These are phyloP conservation scores for Nemotelus pantherinus DNA, from an alignment of 2,888 invertebrate species.

Conservation along the genomic window DNA sequence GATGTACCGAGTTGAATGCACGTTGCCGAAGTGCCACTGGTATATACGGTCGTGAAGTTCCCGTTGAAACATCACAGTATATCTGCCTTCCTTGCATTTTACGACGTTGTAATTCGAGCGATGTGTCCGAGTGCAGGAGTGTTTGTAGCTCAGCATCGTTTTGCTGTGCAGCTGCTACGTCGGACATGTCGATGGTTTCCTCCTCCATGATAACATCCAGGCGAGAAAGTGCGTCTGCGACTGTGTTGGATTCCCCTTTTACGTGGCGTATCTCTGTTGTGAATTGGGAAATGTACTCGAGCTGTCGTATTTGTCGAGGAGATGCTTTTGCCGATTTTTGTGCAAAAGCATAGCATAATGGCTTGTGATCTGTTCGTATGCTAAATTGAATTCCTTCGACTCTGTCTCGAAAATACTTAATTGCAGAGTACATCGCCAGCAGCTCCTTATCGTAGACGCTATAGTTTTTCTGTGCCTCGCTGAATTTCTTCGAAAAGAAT, in stretches of 20 bases:
- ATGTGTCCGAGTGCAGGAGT: not conserved
- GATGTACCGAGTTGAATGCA: not conserved
- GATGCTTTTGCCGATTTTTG: not conserved
- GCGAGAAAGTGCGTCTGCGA: not conserved
- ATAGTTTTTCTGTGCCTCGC: not conserved
- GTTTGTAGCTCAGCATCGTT: not conserved
- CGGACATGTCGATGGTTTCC: not conserved
- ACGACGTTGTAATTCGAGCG: not conserved
- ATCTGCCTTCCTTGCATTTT: not conserved
- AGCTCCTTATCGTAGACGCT: conserved; percentile 9
- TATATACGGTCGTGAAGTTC: not conserved
- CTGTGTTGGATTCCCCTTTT: not conserved
- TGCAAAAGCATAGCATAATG: not conserved
- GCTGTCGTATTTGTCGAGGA: not conserved
- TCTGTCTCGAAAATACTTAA: not conserved
- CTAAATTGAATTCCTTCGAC: not conserved
- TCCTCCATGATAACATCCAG: not conserved
- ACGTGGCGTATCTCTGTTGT: not conserved
- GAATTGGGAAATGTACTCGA: not conserved
- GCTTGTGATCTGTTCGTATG: not conserved
- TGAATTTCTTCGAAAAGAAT: conserved; percentile 1
- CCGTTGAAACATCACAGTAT: not conserved
- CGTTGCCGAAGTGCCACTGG: not conserved
- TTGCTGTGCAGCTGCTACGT: not conserved
- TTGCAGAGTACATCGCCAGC: not conserved